Conservation (phyloP, 2,888 invertebrate genomes). For the Linnaemya tessellans region DNA sequence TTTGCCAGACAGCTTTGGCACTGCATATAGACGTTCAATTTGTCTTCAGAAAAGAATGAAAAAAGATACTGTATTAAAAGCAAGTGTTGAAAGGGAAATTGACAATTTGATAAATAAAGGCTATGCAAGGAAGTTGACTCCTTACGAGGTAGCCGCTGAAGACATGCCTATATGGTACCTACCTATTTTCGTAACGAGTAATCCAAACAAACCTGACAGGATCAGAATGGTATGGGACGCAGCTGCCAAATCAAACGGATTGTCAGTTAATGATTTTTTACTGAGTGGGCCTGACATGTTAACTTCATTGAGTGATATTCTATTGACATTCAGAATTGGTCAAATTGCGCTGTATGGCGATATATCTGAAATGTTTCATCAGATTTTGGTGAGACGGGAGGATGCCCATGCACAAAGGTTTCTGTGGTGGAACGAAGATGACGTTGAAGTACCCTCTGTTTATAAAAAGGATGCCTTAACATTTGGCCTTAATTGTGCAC, state of each 20-base stretch:
- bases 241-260: slow-evolving; percentile 24
- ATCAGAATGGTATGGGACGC: too few species aligned
- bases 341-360: too few species aligned
- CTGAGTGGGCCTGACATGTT: slow-evolving; percentile 33
- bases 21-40: too few species aligned
- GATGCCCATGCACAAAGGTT: too few species aligned
- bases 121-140: slow-evolving; percentile 21
- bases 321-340: slow-evolving; percentile 18
- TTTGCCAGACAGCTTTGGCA: too few species aligned
- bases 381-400: too few species aligned
- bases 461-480: too few species aligned
- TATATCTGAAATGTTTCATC: too few species aligned
- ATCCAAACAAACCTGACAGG: too few species aligned
- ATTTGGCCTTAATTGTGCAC: too few species aligned
- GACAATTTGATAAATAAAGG: slow-evolving; percentile 12
- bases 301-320: background rate
- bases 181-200: slow-evolving; percentile 37
- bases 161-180: background rate
- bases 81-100: slow-evolving; percentile 31
- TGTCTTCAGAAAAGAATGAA: slow-evolving; percentile 38
- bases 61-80: background rate
- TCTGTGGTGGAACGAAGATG: too few species aligned
- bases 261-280: slow-evolving; percentile 34
- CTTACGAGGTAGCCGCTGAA: background rate
- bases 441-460: too few species aligned